Base-by-base conservation (phyloP, 2,113 vertebrate genomes). In the Gavialis gangeticus region DNA sequence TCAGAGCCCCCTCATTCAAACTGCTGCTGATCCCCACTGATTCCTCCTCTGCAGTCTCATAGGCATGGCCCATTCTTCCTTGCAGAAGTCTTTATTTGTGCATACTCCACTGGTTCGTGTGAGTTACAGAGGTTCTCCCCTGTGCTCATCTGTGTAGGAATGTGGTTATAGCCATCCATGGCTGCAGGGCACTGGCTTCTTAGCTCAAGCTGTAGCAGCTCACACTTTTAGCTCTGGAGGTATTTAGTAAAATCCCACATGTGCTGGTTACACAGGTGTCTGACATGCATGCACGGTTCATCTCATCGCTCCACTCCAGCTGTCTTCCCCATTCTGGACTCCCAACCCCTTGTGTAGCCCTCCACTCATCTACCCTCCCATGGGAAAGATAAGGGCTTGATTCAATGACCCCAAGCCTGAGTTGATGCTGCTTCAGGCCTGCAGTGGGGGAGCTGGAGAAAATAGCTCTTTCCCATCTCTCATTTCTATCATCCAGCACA, bases 221-320 rank as follows among this genome's bases (percentile, higher is more conserved):
- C 28, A 46, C 7, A 17, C 28, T 17, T 30, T 30, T 18, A 30
- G n/a, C 17, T 69, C 66, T 84, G 34, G 34, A 82, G 87, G 77
- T 4, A 87, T 56, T 19, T 46, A 2, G 30, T 73, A 62, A 21
- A 18, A 14, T 79, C 37, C 78, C 81, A 60, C 54, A 24, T 0
- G 0, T 4, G 11, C 19, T 59, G 30, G 12, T 30, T 58, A 10
- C 21, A 63, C 22, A 25, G 60, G 60, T 25, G 22, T 21, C 60
- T 46, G 46, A 46, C 46, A 46, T 46, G 46, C 46, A 46, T 46
- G 46, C 46, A 46, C 46, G 9, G 46, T 46, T 46, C 60, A 25
- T 62, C 60, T 62, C 12, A 25, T 25, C 22, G 24, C 60, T 27
- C 75, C 37, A 16, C 69, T 18, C 9, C 3, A 25, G 5, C 12